A percentile compares a stretch with the other conserved stretches of the same genome.
These are phyloP conservation scores for Cardiocondyla obscurior DNA, from an alignment of 1,140 invertebrate genomes.

Conservation along the genomic window DNA sequence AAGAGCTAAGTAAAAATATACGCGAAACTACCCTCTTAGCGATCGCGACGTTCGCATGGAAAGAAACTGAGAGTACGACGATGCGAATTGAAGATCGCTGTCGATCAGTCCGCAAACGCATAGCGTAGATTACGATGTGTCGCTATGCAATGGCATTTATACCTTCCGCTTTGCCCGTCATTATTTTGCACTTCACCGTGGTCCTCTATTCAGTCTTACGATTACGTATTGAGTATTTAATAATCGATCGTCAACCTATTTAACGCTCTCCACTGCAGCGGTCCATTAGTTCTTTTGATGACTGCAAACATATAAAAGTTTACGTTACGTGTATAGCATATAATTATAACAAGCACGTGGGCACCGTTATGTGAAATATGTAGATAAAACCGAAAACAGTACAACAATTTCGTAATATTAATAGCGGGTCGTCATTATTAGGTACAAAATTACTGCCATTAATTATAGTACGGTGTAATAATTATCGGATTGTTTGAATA, in stretches of 20 bases:
- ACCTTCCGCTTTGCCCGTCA: slow-evolving; percentile 32
- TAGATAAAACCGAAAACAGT: background rate
- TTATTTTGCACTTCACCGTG: slow-evolving; percentile 38
- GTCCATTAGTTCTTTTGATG: slow-evolving; percentile 6
- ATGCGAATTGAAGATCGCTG: slow-evolving; percentile 15
- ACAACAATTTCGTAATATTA: background rate
- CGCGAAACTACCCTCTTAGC: slow-evolving; percentile 25
- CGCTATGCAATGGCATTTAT: slow-evolving; percentile 37
- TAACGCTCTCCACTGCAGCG: slow-evolving; percentile 11
- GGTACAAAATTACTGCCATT: background rate
- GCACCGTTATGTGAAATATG: background rate
- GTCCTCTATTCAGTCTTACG: slow-evolving; percentile 12
- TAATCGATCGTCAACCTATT: background rate
- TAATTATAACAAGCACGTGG: background rate
- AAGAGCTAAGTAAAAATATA: slow-evolving; percentile 13
- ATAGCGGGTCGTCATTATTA: background rate
- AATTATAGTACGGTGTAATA: background rate
- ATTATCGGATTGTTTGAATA: background rate
- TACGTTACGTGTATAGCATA: background rate
- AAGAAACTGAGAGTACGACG: background rate
- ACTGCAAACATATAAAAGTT: background rate
- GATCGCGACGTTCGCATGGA: slow-evolving; percentile 50
- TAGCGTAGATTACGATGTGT: slow-evolving; percentile 36
- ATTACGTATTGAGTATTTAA: slow-evolving; percentile 4
- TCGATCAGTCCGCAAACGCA: slow-evolving; percentile 22